Evolutionary conservation across 2,113 vertebrate genomes (phyloP), one percentile per base, ranked within the genome.

Genomic region (Peucedramus taeniatus): DNA sequence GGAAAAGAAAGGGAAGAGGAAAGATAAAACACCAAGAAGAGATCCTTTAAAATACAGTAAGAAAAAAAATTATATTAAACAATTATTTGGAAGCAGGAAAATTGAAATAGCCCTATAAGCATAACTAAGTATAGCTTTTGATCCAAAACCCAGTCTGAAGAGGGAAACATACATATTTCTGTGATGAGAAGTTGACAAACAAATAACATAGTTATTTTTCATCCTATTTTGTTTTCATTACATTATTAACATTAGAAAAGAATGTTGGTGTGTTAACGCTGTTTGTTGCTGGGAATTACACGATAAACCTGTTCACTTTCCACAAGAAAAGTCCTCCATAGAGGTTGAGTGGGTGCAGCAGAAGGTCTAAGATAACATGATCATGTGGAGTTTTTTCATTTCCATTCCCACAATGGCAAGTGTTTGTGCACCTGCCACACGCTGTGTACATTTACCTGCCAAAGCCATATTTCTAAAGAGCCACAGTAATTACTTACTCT

Each of bases 321-420:
- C 23, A 45, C 2, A 3, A 31, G 15, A 17, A 9, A 83, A 37
- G 8, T 51, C 9, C 30, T 82, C 37, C 8, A 9, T 6, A 13
- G 10, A 23, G 30, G 31, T 30, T 14, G 2, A 12, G 17, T 10
- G 47, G 80, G 39, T 28, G 13, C 54, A 66, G 18, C 24, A 60
- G 27, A 37, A 88, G 12, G 35, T 85, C 40, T 24, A 50, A 63
- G 35, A 31, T 35, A 54, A 75, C 19, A 13, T 1, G 16, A 61
- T 37, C 27, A 37, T 0, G 1, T 15, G 24, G 1, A 1, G 15
- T 50, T 77, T 70, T 47, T 59, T 44, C 1, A 37, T 47, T 85
- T 74, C 45, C 13, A 26, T 44, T 76, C 39, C 16, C 21, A 53
- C 26, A 74, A 49, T 8, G 44, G 18, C 11, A 71, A 80, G 10